Evolutionary conservation across 2,888 invertebrate species (phyloP), one percentile per base, ranked within the genome.

Genomic region (Pheosia gnoma): DNA sequence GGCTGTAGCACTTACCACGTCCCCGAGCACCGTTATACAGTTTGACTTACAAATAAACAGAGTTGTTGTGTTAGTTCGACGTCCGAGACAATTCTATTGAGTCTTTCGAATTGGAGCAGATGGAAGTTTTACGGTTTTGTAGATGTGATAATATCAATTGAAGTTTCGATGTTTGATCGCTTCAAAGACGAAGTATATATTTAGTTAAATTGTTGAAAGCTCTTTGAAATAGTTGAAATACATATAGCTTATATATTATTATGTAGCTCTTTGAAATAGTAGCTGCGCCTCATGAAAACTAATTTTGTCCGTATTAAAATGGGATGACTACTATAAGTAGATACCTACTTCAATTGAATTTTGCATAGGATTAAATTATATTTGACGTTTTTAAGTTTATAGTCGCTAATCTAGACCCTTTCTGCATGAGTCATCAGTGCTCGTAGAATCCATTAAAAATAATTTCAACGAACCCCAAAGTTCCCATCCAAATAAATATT

Each of bases 1-100:
- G 83, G 86, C 79, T 82, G 80, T 85, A 84, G 81, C 89, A 91
- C 90, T 91, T 91, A 88, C 85, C 86, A 83, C 77, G 74, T 79
- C 78, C 78, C 79, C 62, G 70, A 70, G 73, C 71, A 77, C 90
- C 87, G 89, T 88, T 89, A 89, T 84, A 79, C 82, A 84, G 86
- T 87, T 88, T 87, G 86, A 86, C 86, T 87, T 82, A 88, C 87
- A 88, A 88, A 88, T 85, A 88, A 71, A 73, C 77, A 74, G 36
- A 57, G 10, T 57, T 57, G 45, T 43, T 57, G 57, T 56, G n/a
- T n/a, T 54, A 25, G 43, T 45, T 55, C 39, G 55, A 55, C 55
- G 66, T 62, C 60, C 65, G 65, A 74, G 67, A 67, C 66, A 66
- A 65, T 71, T 70, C 60, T 68, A 67, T 75, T 70, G 72, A 60